phyloP scores from a whole-genome alignment of 1,140 invertebrate genomes.

The Drosophila nebulosa region DNA sequence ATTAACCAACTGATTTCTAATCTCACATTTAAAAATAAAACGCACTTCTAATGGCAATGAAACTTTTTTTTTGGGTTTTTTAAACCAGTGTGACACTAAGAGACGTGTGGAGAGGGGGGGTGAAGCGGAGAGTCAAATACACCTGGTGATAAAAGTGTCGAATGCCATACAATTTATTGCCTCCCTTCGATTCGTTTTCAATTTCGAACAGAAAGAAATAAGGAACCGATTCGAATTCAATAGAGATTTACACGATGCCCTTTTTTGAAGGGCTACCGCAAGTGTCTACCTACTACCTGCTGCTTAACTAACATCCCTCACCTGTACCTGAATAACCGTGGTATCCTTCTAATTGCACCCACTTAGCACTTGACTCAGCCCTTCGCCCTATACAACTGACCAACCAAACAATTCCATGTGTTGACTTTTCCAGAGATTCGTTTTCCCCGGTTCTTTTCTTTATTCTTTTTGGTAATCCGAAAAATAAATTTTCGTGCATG shows the following conservation, averaged over 20 bases:
- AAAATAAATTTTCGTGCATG: conserved; percentile 62
- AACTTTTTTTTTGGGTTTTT: neutral
- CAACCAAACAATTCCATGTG: conserved; percentile 55
- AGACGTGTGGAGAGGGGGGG: too few species aligned
- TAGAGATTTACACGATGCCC: conserved; percentile 5
- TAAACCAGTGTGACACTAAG: neutral
- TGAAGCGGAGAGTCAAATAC: too few species aligned
- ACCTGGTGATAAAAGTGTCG: conserved; percentile 68
- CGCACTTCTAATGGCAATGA: conserved; percentile 18
- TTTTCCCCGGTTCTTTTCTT: neutral
- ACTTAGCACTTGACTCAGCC: conserved; percentile 59
- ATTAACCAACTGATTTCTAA: conserved; percentile 65
- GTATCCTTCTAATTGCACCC: conserved; percentile 62
- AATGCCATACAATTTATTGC: conserved; percentile 68
- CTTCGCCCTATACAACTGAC: neutral
- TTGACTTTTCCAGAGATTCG: conserved; percentile 49
- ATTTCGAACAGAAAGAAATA: conserved; percentile 18
- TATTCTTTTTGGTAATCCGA: conserved; percentile 37
- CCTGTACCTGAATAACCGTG: neutral
- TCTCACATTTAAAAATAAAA: conserved; percentile 4
- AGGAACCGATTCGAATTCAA: conserved; percentile 22
- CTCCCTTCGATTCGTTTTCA: conserved; percentile 45
- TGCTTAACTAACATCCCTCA: neutral
- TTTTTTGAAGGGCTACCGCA: neutral
- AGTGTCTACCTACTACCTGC: neutral